Evolutionary conservation across 2,888 invertebrate species (phyloP), one percentile per base, ranked within the genome.

Genomic region (Drosophila macrospina): DNA sequence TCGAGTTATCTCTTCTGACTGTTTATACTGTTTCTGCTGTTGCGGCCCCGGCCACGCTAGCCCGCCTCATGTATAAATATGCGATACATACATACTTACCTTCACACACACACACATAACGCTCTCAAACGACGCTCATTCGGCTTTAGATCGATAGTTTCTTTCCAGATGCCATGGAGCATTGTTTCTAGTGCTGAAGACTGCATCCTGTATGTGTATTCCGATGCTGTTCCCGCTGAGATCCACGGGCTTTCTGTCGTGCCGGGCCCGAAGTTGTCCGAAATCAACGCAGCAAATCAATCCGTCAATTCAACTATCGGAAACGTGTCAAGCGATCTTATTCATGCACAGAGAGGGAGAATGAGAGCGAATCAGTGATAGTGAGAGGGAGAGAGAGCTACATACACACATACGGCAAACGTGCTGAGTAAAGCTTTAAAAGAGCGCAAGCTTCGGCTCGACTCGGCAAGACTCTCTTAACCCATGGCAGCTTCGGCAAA

Each of bases 1-100:
- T 70, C 68, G 84, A 86, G 69, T 69, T 71, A 68, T 62, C 64
- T 80, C 70, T 73, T 56, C 69, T 52, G 77, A 83, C 82, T 52
- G 69, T 34, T 51, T 34, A 28, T 57, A 15, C 32, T 68, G 20
- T 28, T 68, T 32, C 32, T 39, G 51, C 15, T 51, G 20, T n/a
- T 24, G 47, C 15, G 30, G 15, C 10, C 36, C 10, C 15, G 36
- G 28, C 28, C 28, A 13, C 37, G 30, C 47, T 47, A 45, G 8
- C 20, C 30, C 5, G 20, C 20, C 20, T 20, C 20, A 20, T 15
- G 15, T 30, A 15, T 11, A 15, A 26, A 47, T 30, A 30, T 48
- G 24, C 20, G 7, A 10, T 45, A 39, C 28, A 28, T 41, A 28
- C 37, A 51, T 24, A 32, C 32, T 41, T 45, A 51, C 16, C 32